These are phyloP conservation scores for Leptatherina wallacei DNA, from an alignment of 2,797 vertebrate genomes.

Conservation along the genomic window DNA sequence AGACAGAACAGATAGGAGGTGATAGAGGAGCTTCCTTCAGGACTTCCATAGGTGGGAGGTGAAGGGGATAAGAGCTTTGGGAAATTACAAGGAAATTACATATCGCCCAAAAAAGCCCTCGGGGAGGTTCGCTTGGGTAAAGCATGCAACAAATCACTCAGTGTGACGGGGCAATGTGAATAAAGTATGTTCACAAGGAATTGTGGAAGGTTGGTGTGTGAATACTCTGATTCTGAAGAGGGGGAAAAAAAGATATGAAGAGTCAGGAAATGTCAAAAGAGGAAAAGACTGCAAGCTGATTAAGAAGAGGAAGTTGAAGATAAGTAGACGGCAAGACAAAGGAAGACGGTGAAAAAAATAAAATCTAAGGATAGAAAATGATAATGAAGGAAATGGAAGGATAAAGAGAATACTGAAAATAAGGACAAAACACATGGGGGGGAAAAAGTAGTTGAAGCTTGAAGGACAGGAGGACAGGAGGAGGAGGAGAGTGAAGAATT, in stretches of 20 bases:
- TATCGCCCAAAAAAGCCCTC: constrained; percentile 44
- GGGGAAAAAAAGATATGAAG: neutral
- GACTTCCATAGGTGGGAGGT: constrained; percentile 40
- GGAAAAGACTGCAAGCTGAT: neutral
- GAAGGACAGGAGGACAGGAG: no score
- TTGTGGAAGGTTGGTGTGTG: neutral
- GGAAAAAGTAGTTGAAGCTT: neutral
- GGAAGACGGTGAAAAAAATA: neutral
- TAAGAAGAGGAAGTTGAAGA: neutral
- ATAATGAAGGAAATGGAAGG: neutral
- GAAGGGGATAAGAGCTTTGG: neutral
- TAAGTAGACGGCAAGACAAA: neutral
- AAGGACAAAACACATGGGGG: neutral
- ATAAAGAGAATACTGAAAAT: no score
- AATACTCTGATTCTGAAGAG: constrained; percentile 3
- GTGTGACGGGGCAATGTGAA: constrained; percentile 2
- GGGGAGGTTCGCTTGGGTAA: constrained; percentile 42
- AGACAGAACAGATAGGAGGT: constrained; percentile 51
- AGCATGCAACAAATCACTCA: constrained; percentile 5
- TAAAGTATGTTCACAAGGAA: constrained; percentile 11
- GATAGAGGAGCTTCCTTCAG: constrained; percentile 57
- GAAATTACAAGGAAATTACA: constrained; percentile 27
- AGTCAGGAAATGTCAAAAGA: neutral
- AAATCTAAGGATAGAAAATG: neutral
- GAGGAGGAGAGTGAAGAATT: neutral